Evolutionary conservation across 2,113 vertebrate species (phyloP), one percentile per base, ranked within the genome.

Genomic region (Rhinopomastus cyanomelas): DNA sequence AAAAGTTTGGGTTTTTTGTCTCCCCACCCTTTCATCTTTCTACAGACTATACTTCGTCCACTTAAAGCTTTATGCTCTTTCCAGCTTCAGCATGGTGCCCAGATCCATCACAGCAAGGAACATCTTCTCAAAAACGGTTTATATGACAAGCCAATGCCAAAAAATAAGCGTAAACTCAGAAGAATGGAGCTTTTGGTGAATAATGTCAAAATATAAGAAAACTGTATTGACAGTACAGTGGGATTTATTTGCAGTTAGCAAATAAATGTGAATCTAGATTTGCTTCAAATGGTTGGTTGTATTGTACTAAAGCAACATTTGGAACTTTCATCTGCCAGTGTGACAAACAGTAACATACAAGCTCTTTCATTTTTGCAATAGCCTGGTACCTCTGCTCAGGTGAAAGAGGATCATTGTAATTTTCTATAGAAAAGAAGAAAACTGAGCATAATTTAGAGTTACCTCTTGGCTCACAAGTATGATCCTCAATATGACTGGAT

Each of bases 161-260:
- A 98, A 95, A 99, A 99, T 97, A 99, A 99, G 90, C 99, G 99
- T 89, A 99, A 99, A 96, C 98, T 99, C 65, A 98, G 98, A 96
- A 98, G 98, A 96, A 99, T 99, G 98, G 98, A 99, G 92, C 98
- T 99, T 68, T 97, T 99, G 57, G 97, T 99, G 78, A 98, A 98
- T 48, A 99, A 98, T 93, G 94, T 98, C 90, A 98, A 98, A 96
- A 97, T 98, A 96, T 99, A 98, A 91, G 72, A 59, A 67, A 91
- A 12, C 65, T 92, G 37, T 89, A 81, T 72, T 79, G 69, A 9
- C 23, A 62, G 71, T 96, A 81, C 39, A 73, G 55, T 66, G 75
- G 36, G 27, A 74, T 85, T 90, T 92, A 87, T 92, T 93, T 95
- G 87, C 86, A 88, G 26, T 26, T 93, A 69, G 76, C 61, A 87